Conservation (phyloP, 2,113 vertebrate genomes). For the Sinocyclocheilus rhinocerous region DNA sequence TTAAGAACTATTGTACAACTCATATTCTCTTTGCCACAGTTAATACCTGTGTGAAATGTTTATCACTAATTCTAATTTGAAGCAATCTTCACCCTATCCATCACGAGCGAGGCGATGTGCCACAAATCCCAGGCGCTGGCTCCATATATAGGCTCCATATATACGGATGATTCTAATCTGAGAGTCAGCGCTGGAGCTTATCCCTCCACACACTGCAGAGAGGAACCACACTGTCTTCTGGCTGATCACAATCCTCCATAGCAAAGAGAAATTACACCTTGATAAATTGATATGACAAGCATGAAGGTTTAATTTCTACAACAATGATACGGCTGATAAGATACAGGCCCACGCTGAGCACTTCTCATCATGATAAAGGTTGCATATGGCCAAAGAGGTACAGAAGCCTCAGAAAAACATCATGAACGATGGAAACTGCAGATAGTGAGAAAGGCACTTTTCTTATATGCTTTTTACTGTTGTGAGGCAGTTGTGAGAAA, state of each 20-base stretch:
- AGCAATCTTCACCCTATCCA: constrained; percentile 49
- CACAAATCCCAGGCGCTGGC: constrained; percentile 47
- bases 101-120: constrained; percentile 38
- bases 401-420: background rate
- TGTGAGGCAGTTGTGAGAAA: background rate
- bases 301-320: constrained; percentile 52
- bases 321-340: constrained; percentile 56
- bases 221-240: constrained; percentile 35
- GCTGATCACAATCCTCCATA: constrained; percentile 37
- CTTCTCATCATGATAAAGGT: constrained; percentile 21
- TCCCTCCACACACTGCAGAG: constrained; percentile 9
- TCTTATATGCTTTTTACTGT: background rate
- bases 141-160: constrained; percentile 38
- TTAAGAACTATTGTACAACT: background rate
- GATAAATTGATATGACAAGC: constrained; percentile 57
- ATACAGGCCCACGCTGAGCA: constrained; percentile 33
- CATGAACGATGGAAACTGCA: background rate
- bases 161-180: constrained; percentile 51
- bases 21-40: background rate
- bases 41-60: constrained; percentile 43
- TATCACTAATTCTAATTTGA: constrained; percentile 55
- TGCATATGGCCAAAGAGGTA: background rate
- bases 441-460: background rate
- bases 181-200: constrained; percentile 51
- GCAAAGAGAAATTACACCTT: constrained; percentile 58